A percentile compares a stretch with the other conserved stretches of the same genome.
Evolutionary conservation across 1,140 invertebrate species (phyloP).

Genomic region (Drosophila nannoptera): DNA sequence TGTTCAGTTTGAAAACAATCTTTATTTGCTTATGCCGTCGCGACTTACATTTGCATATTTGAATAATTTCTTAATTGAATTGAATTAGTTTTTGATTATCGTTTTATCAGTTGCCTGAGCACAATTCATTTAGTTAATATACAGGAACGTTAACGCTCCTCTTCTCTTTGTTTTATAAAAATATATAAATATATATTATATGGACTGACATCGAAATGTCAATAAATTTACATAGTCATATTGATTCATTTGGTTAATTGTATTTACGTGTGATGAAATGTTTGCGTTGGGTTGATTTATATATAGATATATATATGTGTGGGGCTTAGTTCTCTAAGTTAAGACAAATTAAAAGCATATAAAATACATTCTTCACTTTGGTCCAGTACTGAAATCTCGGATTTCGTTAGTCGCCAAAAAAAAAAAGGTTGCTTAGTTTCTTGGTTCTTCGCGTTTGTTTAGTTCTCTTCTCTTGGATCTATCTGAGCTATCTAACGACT

Average conservation of each 20-base stretch:
- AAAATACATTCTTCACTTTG: conserved; percentile 75
- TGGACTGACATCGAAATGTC: conserved; percentile 53
- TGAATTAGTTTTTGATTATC: conserved; percentile 58
- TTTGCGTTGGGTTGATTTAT: conserved; percentile 9
- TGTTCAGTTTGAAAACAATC: conserved; percentile 19
- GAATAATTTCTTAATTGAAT: conserved; percentile 25
- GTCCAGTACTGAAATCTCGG: conserved; percentile 75
- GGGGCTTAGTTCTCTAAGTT: conserved; percentile 32
- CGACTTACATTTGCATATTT: conserved; percentile 21
- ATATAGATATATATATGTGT: conserved; percentile 43
- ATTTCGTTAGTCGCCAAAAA: conserved; percentile 71
- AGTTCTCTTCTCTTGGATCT: conserved; percentile 1
- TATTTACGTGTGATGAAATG: too few species aligned
- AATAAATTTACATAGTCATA: conserved; percentile 44
- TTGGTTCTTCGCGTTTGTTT: conserved; percentile 15
- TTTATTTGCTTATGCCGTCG: conserved; percentile 45
- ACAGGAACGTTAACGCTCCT: too few species aligned
- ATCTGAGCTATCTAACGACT: conserved; percentile 19
- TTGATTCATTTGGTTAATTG: conserved; percentile 44
- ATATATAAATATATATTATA: conserved; percentile 44
- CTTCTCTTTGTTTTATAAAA: conserved; percentile 33
- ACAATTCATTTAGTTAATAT: conserved; percentile 25
- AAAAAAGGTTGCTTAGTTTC: conserved; percentile 43
- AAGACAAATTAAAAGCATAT: conserved; percentile 71
- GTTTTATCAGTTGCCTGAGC: conserved; percentile 62